These are phyloP conservation scores for Asobara japonica DNA, from an alignment of 1,140 invertebrate genomes.

Conservation along the genomic window DNA sequence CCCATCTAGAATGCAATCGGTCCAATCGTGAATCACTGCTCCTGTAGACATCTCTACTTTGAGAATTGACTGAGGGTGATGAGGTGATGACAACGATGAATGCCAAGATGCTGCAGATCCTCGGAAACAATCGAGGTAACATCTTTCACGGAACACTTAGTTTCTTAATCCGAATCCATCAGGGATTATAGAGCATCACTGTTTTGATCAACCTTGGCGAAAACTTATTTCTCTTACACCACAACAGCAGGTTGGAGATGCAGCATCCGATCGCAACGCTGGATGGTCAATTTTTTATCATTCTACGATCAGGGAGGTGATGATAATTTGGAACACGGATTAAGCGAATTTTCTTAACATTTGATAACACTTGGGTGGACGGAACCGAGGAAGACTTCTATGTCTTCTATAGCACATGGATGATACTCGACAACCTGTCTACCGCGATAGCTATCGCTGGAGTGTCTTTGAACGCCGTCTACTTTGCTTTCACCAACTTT, in stretches of 20 bases:
- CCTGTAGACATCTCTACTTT: conserved; percentile 18
- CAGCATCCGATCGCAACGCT: too few relatives aligned
- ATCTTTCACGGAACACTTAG: conserved; percentile 2
- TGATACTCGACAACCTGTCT: conserved; percentile 17
- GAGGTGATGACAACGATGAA: neutral
- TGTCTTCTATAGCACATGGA: conserved; percentile 25
- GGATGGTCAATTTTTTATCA: too few relatives aligned
- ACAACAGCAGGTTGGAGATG: too few relatives aligned
- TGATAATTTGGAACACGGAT: too few relatives aligned
- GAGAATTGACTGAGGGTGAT: neutral
- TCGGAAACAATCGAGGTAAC: neutral
- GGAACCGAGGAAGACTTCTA: too few relatives aligned
- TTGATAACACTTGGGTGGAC: too few relatives aligned
- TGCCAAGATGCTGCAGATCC: neutral
- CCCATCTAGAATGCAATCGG: neutral
- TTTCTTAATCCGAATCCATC: neutral
- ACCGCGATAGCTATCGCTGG: conserved; percentile 6
- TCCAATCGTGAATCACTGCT: neutral
- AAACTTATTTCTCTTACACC: too few relatives aligned
- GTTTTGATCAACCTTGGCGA: too few relatives aligned
- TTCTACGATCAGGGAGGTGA: too few relatives aligned
- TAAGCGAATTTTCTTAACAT: too few relatives aligned
- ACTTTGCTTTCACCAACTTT: conserved; percentile 37
- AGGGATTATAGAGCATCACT: too few relatives aligned
- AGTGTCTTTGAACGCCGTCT: conserved; percentile 20